Evolutionary conservation across 2,888 invertebrate species (phyloP), one percentile per base, ranked within the genome.

Genomic region (Clivina fossor): DNA sequence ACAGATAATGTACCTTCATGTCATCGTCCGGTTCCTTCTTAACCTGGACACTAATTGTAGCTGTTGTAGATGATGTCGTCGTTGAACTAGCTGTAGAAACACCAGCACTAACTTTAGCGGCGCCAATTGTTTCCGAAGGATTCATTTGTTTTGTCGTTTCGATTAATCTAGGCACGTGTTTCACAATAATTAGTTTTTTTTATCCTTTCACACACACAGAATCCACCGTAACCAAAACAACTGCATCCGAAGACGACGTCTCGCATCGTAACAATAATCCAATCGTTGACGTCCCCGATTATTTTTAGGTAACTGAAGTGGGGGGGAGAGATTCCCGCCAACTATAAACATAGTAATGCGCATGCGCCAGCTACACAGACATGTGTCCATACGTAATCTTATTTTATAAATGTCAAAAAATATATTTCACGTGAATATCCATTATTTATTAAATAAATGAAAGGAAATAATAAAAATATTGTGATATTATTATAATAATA

Each of bases 21-120:
- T 85, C 85, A 75, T 85, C 84, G 72, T 82, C 83, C 59, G 76
- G 76, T 70, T 85, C 85, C 72, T 84, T 84, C 73, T 85, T 85
- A 63, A 81, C 76, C 77, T 75, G 54, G 76, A 72, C 4, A 73
- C 65, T 32, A 43, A 59, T 54, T 13, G 59, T 43, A 28, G 74
- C 67, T 49, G 74, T 70, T 18, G 69, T 59, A 9, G 59, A n/a
- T n/a, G n/a, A n/a, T n/a, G n/a, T n/a, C n/a, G n/a, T n/a, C n/a
- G n/a, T n/a, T n/a, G n/a, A n/a, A 24, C 9, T 24, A 24, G 9
- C 26, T 24, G 26, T 7, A 7, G 26, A 4, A 24, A 7, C 26
- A 24, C 26, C 9, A 24, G 9, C 26, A 24, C 26, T 24, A 24
- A 7, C 26, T n/a, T n/a, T n/a, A n/a, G n/a, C n/a, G n/a, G n/a